A percentile compares a stretch with the other conserved stretches of the same genome.
Conservation (phyloP, 2,888 invertebrate genomes). For the Blastobasis adustella region DNA sequence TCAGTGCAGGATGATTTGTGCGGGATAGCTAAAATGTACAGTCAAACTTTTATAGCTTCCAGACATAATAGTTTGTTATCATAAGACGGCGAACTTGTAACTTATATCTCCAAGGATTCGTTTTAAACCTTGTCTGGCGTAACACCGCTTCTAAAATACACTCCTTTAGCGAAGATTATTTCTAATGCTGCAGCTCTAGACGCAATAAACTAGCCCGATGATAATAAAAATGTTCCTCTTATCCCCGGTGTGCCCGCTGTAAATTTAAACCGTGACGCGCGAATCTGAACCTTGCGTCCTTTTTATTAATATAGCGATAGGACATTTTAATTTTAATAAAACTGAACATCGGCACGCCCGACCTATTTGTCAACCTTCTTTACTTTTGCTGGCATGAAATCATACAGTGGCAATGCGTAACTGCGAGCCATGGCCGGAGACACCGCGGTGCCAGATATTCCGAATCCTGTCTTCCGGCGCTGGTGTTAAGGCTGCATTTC, state of each 20-base stretch:
- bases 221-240: constrained; percentile 68
- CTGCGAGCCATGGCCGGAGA: constrained; percentile 39
- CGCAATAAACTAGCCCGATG: constrained; percentile 65
- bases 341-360: constrained; percentile 70
- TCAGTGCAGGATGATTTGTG: too few species aligned
- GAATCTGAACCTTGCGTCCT: constrained; percentile 34
- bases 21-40: too few species aligned
- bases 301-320: constrained; percentile 64
- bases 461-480: constrained; percentile 60
- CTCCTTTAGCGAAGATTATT: constrained; percentile 53
- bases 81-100: constrained; percentile 18
- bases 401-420: constrained; percentile 64
- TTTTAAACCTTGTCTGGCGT: constrained; percentile 28
- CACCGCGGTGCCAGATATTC: constrained; percentile 30
- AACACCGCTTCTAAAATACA: constrained; percentile 38
- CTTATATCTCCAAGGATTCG: constrained; percentile 28
- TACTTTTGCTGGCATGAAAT: constrained; percentile 70
- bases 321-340: constrained; percentile 73
- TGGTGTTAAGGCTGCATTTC: constrained; percentile 64
- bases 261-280: constrained; percentile 40
- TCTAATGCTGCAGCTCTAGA: constrained; percentile 60
- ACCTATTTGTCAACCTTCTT: constrained; percentile 75
- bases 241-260: constrained; percentile 57
- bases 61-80: neutral
- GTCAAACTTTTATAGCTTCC: too few species aligned